Evolutionary conservation across 2,888 invertebrate species (phyloP).

Genomic region (Chloromyia formosa): DNA sequence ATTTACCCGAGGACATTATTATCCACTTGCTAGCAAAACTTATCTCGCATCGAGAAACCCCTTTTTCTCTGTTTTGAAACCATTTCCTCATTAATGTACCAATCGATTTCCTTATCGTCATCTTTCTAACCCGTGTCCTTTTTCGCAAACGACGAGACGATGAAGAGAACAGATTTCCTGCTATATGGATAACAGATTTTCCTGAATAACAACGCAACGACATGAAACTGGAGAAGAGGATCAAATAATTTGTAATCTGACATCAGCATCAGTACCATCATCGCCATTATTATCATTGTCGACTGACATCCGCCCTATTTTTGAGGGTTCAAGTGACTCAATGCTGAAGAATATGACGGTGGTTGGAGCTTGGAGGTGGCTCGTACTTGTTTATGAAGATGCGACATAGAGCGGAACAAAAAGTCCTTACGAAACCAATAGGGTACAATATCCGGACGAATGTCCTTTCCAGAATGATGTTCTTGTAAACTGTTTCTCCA

Average conservation of each 20-base stretch:
- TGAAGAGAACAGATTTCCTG: background rate
- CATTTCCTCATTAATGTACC: constrained; percentile 1
- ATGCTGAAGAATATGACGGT: too few species aligned
- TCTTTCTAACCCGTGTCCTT: background rate
- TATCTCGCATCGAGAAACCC: too few species aligned
- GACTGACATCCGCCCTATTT: constrained; percentile 1
- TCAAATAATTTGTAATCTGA: constrained; percentile 7
- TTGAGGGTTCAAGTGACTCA: background rate
- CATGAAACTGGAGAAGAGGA: background rate
- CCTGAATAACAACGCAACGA: background rate
- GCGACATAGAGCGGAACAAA: too few species aligned
- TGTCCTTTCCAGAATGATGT: constrained; percentile 7
- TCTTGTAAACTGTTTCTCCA: background rate
- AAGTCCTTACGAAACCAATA: background rate
- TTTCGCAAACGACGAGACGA: background rate
- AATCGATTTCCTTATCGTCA: constrained; percentile 7
- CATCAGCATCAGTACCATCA: constrained; percentile 5
- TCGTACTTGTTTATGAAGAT: too few species aligned
- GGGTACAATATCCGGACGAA: constrained; percentile 5
- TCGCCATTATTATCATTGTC: constrained; percentile 10
- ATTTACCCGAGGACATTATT: too few species aligned
- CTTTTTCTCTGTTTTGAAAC: too few species aligned
- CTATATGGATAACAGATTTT: background rate
- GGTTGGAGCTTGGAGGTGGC: too few species aligned
- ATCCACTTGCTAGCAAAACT: too few species aligned